Evolutionary conservation across 2,113 vertebrate species (phyloP).

Genomic region (Brienomyrus brachyistius): DNA sequence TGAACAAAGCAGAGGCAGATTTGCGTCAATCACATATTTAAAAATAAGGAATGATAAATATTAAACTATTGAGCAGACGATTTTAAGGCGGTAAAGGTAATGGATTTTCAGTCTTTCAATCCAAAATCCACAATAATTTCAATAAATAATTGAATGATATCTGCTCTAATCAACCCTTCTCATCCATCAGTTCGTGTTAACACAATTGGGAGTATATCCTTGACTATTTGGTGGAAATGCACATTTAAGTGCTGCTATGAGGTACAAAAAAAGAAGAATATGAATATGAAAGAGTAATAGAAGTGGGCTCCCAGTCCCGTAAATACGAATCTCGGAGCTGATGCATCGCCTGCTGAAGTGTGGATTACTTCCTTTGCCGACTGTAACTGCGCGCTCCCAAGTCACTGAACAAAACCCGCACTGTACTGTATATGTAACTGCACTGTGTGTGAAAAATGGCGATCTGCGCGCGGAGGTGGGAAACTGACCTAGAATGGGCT

Average conservation of each 20-base stretch:
- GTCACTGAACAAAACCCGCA: neutral
- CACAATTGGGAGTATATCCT: neutral
- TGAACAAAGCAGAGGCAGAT: neutral
- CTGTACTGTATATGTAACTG: neutral
- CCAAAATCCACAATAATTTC: neutral
- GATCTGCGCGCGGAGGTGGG: neutral
- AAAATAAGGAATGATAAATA: neutral
- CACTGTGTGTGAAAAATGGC: neutral
- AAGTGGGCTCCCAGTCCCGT: neutral
- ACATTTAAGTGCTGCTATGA: neutral
- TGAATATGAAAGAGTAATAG: neutral
- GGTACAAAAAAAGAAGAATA: neutral
- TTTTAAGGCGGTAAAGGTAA: neutral
- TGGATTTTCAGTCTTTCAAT: neutral
- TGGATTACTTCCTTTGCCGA: neutral
- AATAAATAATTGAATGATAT: neutral
- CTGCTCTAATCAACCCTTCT: neutral
- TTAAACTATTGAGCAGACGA: neutral
- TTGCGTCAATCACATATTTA: constrained; percentile 11
- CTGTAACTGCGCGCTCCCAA: neutral
- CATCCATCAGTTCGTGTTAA: neutral
- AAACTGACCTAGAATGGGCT: neutral
- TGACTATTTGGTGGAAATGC: neutral
- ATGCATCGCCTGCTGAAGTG: neutral
- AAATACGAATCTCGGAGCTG: neutral